Evolutionary conservation across 2,113 vertebrate genomes (phyloP).

Genomic region (Dipodomys merriami): DNA sequence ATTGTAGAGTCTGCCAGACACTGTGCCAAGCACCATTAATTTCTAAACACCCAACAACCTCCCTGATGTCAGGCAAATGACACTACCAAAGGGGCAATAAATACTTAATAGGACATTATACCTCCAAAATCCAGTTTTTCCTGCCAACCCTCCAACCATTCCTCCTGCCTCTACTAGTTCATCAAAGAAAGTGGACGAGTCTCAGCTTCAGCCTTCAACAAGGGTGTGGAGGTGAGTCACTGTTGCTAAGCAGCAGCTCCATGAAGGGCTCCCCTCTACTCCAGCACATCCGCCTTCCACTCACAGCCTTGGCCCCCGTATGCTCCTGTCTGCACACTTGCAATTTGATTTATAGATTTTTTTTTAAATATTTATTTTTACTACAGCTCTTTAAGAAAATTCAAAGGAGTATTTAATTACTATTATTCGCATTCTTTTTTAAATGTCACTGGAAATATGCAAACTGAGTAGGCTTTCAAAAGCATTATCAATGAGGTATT

Average conservation of each 20-base stretch:
- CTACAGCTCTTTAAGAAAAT: neutral
- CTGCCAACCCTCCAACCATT: neutral
- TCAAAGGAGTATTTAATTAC: conserved; percentile 2
- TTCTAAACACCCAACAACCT: neutral
- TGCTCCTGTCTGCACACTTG: neutral
- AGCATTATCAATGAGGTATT: neutral
- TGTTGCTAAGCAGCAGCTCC: neutral
- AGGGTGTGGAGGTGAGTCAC: neutral
- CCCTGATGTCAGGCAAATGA: conserved; percentile 14
- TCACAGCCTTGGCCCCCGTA: accelerated
- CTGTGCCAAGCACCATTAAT: neutral
- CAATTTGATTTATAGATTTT: neutral
- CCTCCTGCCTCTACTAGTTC: neutral
- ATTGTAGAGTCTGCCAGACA: neutral
- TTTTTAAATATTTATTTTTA: neutral
- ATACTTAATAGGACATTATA: neutral
- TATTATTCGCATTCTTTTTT: neutral
- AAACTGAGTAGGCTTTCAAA: neutral
- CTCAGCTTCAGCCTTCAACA: neutral
- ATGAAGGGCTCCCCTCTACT: neutral
- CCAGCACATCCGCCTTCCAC: neutral
- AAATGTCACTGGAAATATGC: neutral
- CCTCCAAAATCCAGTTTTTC: conserved; percentile 50
- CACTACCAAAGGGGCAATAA: neutral
- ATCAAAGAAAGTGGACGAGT: conserved; percentile 7